Conservation (phyloP, 2,797 vertebrate species). For the Enteromius afrohamiltoni region DNA sequence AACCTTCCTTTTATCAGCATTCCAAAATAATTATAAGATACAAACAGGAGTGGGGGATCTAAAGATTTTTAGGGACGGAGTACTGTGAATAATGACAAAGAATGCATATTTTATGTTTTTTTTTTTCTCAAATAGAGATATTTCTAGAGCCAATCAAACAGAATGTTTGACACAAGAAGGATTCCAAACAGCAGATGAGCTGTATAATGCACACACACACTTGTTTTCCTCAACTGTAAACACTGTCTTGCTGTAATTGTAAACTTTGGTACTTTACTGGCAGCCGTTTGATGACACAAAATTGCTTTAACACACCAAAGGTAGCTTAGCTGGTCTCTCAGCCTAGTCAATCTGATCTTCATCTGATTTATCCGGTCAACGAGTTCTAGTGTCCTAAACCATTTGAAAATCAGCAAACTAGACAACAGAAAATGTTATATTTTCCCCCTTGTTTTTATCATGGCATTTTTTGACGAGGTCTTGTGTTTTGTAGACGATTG, state of each 20-base stretch:
- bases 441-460: background rate
- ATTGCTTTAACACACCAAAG: background rate
- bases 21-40: background rate
- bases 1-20: background rate
- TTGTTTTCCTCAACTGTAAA: slow-evolving; percentile 23
- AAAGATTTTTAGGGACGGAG: background rate
- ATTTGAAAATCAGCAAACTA: background rate
- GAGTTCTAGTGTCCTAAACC: background rate
- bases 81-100: background rate
- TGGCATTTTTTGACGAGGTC: background rate
- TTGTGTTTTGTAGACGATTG: background rate
- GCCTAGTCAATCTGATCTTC: background rate
- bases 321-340: background rate
- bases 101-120: background rate
- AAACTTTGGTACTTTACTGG: background rate
- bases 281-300: background rate
- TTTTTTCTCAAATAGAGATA: background rate
- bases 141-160: no score
- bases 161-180: background rate
- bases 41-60: background rate
- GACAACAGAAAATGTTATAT: no score
- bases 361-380: background rate
- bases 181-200: slow-evolving; percentile 12
- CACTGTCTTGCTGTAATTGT: background rate
- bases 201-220: background rate